A percentile compares a stretch with the other conserved stretches of the same genome.
Conservation (phyloP, 2,113 vertebrate genomes). For the Cyanocitta stelleri region DNA sequence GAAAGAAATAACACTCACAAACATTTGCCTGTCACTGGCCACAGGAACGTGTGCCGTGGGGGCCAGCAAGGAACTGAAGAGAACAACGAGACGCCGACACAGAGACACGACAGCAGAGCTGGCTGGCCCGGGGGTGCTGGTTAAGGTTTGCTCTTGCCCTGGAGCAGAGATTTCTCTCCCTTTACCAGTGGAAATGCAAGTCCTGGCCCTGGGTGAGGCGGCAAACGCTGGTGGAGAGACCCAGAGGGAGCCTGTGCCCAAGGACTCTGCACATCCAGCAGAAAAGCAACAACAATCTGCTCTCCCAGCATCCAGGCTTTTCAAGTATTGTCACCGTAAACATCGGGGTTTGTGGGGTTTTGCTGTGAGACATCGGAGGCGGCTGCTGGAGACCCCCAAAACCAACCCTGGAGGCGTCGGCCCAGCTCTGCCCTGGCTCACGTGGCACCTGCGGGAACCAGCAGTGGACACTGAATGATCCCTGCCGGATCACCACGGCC, state of each 20-base stretch:
- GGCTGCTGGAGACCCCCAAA: background rate
- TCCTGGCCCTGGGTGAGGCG: background rate
- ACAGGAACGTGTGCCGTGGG: background rate
- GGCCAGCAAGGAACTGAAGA: conserved; percentile 2
- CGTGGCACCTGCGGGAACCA: background rate
- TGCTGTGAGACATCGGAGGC: background rate
- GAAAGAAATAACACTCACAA: conserved; percentile 52
- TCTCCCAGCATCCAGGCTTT: background rate
- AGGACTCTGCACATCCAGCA: background rate
- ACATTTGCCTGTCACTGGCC: conserved; percentile 20
- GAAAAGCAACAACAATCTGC: background rate
- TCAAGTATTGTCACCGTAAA: conserved; percentile 75
- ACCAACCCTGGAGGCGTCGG: background rate
- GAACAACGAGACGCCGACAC: background rate
- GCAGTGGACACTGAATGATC: background rate
- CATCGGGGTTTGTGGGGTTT: background rate
- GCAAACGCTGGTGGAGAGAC: background rate
- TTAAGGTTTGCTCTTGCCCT: background rate
- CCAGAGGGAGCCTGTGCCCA: background rate
- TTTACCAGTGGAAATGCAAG: background rate
- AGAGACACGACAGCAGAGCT: conserved; percentile 4
- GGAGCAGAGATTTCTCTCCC: background rate
- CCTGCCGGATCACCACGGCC: background rate
- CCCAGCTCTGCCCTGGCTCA: background rate
- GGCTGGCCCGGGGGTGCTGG: background rate